Evolutionary conservation across 2,888 invertebrate genomes (phyloP).

Genomic region (Prosapia bicincta): DNA sequence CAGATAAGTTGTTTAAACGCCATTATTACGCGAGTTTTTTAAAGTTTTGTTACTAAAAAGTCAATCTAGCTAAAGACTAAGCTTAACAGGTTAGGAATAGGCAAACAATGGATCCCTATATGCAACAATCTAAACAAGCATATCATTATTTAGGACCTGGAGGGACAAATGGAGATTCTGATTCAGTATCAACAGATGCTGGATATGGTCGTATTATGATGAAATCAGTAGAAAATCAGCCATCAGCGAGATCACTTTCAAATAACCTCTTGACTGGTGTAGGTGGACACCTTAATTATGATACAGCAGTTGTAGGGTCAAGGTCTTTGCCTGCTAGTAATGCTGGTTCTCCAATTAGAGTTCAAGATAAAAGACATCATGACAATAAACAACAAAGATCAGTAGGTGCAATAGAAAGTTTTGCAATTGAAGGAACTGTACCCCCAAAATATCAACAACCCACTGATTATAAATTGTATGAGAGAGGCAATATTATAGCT

Average conservation of each 20-base stretch:
- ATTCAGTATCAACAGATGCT: background rate
- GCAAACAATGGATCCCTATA: background rate
- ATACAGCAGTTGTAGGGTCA: conserved; percentile 33
- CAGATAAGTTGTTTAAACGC: background rate
- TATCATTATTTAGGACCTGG: background rate
- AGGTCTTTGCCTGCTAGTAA: conserved; percentile 38
- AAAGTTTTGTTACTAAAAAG: background rate
- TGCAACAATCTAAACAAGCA: background rate
- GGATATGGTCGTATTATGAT: background rate
- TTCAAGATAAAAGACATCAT: conserved; percentile 34
- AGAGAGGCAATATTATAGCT: conserved; percentile 70
- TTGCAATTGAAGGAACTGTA: conserved; percentile 51
- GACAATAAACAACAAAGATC: conserved; percentile 52
- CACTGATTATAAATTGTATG: conserved; percentile 57
- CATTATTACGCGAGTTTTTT: background rate
- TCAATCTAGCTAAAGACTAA: background rate
- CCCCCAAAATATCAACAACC: conserved; percentile 37
- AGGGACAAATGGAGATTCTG: background rate
- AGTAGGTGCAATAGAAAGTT: conserved; percentile 63
- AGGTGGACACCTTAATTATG: background rate
- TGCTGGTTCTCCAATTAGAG: conserved; percentile 35
- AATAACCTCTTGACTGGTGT: background rate
- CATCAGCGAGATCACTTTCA: background rate
- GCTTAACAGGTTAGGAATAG: background rate
- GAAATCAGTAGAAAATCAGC: background rate